Conservation (phyloP, 2,113 vertebrate genomes). For the Sturnira hondurensis region DNA sequence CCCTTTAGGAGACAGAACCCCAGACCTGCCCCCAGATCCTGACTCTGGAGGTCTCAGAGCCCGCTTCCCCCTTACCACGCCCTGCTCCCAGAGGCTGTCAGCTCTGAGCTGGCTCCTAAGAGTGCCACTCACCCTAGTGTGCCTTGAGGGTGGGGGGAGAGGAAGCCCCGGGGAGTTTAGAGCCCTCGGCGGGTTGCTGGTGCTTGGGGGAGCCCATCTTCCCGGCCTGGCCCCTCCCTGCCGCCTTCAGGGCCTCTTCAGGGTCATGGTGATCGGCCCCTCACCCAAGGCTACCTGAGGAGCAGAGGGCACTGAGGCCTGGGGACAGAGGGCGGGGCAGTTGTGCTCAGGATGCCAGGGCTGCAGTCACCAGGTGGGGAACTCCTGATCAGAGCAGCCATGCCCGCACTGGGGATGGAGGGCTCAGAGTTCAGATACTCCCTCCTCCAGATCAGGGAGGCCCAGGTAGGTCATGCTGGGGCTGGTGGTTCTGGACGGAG, state of each 20-base stretch:
- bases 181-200: background rate
- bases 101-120: background rate
- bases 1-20: background rate
- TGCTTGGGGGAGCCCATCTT: slow-evolving; percentile 26
- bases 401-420: background rate
- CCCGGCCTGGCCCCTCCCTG: background rate
- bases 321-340: background rate
- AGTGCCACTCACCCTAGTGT: slow-evolving; percentile 1
- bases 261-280: slow-evolving; percentile 26
- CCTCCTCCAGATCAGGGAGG: background rate
- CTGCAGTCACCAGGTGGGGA: background rate
- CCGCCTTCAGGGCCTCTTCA: background rate
- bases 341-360: background rate
- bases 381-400: background rate
- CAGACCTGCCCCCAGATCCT: background rate
- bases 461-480: background rate
- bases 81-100: background rate
- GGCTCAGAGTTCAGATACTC: rapidly evolving
- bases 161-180: background rate
- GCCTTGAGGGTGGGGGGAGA: background rate
- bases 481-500: background rate
- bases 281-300: background rate
- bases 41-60: background rate
- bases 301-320: background rate
- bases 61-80: background rate